Evolutionary conservation across 2,113 vertebrate species (phyloP), one percentile per base, ranked within the genome.

Genomic region (Eleginops maclovinus): DNA sequence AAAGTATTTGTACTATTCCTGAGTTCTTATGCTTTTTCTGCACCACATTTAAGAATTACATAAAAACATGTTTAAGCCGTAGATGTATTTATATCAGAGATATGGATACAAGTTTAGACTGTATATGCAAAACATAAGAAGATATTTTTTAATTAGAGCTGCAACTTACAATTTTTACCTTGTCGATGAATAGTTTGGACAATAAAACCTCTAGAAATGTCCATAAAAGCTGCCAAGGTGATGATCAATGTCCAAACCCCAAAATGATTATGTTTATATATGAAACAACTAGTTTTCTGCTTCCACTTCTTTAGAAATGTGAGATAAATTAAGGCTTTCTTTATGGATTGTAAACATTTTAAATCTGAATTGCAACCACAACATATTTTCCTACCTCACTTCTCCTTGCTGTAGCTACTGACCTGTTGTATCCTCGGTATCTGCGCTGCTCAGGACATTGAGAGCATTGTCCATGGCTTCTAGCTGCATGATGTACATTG

Each of bases 391-490:
- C 40, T 70, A 53, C 43, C 56, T 46, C 1, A 2, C 41, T 36
- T n/a, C n/a, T 49, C 40, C 11, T 53, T 31, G 40, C 28, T 51
- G 61, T 12, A 22, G 54, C 68, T 13, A 74, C 81, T 66, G 70
- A 95, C 95, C 95, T 88, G 93, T 94, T 10, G 77, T 92, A 7
- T 92, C 89, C 76, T 92, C 80, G 0, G 82, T 90, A 49, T 77
- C 83, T 22, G 89, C 89, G 54, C 89, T 90, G 85, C 91, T 91
- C 59, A 96, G 85, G 72, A 89, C 87, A 46, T 84, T 89, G 60
- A 87, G 68, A 10, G 91, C 82, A 77, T 87, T 90, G 81, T 95
- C 94, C 87, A 96, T 82, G 55, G 95, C 96, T 60, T 97, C 95
- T n/a, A 95, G 78, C 77, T 71, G 74, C 87, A 95, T 62, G 76